phyloP scores from a whole-genome alignment of 2,888 invertebrate genomes.

The Aphodius sticticus region DNA sequence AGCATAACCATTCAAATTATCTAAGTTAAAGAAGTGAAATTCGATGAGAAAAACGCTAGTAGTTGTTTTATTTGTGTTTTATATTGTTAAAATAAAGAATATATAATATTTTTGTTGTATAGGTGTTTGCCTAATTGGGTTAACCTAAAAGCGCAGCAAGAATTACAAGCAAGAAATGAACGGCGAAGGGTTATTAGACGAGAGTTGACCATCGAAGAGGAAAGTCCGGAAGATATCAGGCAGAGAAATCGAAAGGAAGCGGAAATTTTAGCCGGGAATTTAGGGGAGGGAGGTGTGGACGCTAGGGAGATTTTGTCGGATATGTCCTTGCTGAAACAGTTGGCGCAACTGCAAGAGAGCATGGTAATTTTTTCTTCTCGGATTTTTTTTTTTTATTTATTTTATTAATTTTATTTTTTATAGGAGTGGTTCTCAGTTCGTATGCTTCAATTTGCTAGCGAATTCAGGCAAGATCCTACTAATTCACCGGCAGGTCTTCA shows the following conservation, averaged over 20 bases:
- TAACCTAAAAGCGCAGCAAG: constrained; percentile 67
- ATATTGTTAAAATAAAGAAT: background rate
- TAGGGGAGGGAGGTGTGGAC: constrained; percentile 84
- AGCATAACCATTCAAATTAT: too few relatives aligned
- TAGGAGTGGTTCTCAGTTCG: constrained; percentile 83
- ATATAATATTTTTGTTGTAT: constrained; percentile 27
- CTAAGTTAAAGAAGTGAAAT: too few relatives aligned
- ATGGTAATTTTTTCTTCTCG: constrained; percentile 66
- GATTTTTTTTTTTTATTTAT: constrained; percentile 6
- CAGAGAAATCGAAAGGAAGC: constrained; percentile 87
- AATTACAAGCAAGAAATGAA: constrained; percentile 56
- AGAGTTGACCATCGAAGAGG: constrained; percentile 70
- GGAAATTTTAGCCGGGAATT: constrained; percentile 89
- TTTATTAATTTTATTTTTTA: constrained; percentile 36
- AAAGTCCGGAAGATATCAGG: constrained; percentile 81
- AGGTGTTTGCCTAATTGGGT: constrained; percentile 83
- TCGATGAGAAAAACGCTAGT: too few relatives aligned
- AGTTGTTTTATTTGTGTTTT: too few relatives aligned
- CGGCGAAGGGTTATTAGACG: constrained; percentile 58
- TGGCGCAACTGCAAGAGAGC: constrained; percentile 92
- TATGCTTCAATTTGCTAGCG: constrained; percentile 68
- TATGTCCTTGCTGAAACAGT: constrained; percentile 79
- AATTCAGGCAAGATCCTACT: constrained; percentile 63
- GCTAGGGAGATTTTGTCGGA: constrained; percentile 88
- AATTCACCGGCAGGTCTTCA: constrained; percentile 50